These are phyloP conservation scores for Ypsolopha sequella DNA, from an alignment of 2,888 invertebrate genomes.

Conservation along the genomic window DNA sequence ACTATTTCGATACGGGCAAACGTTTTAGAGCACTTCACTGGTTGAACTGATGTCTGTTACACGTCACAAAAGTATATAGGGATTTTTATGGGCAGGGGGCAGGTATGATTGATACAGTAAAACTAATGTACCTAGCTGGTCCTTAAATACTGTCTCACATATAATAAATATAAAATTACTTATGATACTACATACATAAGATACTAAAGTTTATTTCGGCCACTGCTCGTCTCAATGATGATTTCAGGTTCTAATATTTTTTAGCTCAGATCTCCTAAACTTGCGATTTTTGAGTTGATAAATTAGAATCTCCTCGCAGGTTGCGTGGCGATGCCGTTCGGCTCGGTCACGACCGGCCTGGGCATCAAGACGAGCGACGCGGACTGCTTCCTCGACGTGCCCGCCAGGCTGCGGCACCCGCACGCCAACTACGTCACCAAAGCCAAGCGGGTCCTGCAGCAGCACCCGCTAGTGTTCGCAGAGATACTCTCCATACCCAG, in stretches of 20 bases:
- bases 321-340: constrained; percentile 71
- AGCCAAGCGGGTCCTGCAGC: constrained; percentile 47
- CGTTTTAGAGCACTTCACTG: too few relatives aligned
- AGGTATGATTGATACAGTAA: too few relatives aligned
- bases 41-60: too few relatives aligned
- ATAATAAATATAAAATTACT: background rate
- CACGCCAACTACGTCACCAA: constrained; percentile 13
- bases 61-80: too few relatives aligned
- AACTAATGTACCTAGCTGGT: too few relatives aligned
- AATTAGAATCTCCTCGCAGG: background rate
- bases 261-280: too few relatives aligned
- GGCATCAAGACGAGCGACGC: constrained; percentile 79
- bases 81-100: too few relatives aligned
- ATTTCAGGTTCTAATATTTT: too few relatives aligned
- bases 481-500: constrained; percentile 74
- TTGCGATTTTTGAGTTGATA: background rate
- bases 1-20: too few relatives aligned
- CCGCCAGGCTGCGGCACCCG: constrained; percentile 20
- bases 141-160: too few relatives aligned
- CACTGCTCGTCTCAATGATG: background rate
- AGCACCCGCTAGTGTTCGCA: constrained; percentile 49
- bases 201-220: background rate
- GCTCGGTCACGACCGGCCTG: constrained; percentile 80
- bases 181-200: background rate
- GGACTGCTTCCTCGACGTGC: constrained; percentile 75